Percentiles rank a stretch among this genome's conserved stretches.
Evolutionary conservation across 2,113 vertebrate species (phyloP).

Genomic region (Cyanocitta stelleri): DNA sequence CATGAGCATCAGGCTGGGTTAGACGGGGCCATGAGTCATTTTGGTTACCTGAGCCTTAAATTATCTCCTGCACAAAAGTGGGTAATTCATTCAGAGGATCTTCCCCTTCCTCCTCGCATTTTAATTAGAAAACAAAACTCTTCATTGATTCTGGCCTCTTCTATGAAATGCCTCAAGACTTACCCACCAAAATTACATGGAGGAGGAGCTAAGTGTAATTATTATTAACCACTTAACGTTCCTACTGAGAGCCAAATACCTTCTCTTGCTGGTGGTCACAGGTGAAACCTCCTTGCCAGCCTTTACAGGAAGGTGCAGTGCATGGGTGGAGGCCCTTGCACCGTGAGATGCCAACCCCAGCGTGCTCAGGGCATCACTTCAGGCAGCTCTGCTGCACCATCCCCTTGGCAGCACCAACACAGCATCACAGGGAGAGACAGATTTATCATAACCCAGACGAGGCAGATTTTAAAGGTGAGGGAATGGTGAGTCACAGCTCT

Average conservation of each 20-base stretch:
- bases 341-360: rapidly evolving
- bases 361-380: neutral
- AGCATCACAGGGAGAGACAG: neutral
- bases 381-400: neutral
- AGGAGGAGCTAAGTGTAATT: neutral
- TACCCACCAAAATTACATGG: neutral
- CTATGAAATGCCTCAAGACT: neutral
- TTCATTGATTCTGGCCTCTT: neutral
- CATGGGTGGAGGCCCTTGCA: neutral
- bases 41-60: neutral
- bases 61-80: neutral
- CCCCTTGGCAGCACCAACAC: neutral
- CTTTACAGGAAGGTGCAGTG: neutral
- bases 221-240: neutral
- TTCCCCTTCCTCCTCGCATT: neutral
- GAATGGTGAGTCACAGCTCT: neutral
- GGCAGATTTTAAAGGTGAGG: neutral
- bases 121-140: slow-evolving; percentile 16
- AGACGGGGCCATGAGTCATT: slow-evolving; percentile 4
- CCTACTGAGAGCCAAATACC: neutral
- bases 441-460: rapidly evolving
- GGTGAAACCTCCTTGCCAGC: neutral
- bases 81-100: neutral
- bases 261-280: neutral
- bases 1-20: neutral